Evolutionary conservation across 2,797 vertebrate species (phyloP).

Genomic region (Otolemur crassicaudatus): DNA sequence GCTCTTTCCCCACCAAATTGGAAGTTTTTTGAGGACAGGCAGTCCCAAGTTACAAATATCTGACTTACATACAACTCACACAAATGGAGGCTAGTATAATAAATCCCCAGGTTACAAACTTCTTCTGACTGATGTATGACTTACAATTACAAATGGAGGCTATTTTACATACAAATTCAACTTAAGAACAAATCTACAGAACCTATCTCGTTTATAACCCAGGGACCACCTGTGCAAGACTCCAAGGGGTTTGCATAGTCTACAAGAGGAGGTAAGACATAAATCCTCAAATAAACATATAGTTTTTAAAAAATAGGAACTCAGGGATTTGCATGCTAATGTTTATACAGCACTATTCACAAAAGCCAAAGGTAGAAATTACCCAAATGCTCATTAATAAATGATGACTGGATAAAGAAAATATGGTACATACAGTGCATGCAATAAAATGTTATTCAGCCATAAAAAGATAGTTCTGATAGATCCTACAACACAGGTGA

Average conservation of each 20-base stretch:
- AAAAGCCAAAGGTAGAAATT: not conserved
- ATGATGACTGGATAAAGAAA: not conserved
- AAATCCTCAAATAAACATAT: not conserved
- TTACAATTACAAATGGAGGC: too few species aligned
- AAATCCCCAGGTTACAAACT: too few species aligned
- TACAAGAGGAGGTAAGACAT: not conserved
- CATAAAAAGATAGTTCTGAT: not conserved
- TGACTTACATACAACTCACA: too few species aligned
- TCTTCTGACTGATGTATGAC: too few species aligned
- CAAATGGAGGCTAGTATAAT: too few species aligned
- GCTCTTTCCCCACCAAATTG: not conserved
- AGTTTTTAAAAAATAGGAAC: not conserved
- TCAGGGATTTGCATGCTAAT: not conserved
- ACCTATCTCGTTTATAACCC: too few species aligned
- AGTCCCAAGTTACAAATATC: too few species aligned
- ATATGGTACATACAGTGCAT: too few species aligned
- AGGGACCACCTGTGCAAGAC: not conserved
- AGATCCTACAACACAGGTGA: too few species aligned
- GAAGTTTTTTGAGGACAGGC: not conserved
- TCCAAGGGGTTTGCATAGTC: not conserved
- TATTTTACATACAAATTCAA: too few species aligned
- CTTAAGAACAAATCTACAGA: too few species aligned
- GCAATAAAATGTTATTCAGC: too few species aligned
- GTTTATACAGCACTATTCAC: not conserved
- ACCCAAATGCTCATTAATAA: not conserved